A percentile compares a stretch with the other conserved stretches of the same genome.
phyloP scores from a whole-genome alignment of 2,113 vertebrate species.

The Pseudopodoces humilis region DNA sequence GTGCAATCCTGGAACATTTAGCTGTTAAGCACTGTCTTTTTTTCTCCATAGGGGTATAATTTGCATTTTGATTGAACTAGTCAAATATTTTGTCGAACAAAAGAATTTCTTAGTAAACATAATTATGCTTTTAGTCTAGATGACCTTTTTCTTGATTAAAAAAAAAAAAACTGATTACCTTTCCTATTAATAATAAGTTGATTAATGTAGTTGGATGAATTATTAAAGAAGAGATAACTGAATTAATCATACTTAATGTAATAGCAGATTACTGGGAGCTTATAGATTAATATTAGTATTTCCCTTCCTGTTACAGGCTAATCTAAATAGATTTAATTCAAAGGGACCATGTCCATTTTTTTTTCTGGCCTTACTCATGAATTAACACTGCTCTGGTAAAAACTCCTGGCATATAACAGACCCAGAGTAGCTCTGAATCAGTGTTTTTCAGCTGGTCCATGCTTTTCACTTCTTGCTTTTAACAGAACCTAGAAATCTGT shows the following conservation, averaged over 20 bases:
- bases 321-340: not conserved
- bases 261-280: not conserved
- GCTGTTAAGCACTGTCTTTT: not conserved
- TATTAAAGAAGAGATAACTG: constrained; percentile 23
- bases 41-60: not conserved
- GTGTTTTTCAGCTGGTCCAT: not conserved
- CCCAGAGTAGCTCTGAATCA: not conserved
- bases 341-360: not conserved
- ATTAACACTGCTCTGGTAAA: not conserved
- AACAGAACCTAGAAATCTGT: not conserved
- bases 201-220: constrained; percentile 1
- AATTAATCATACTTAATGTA: constrained; percentile 16
- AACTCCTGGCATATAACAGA: not conserved
- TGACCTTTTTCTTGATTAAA: not conserved
- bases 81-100: not conserved
- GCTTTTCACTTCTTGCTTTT: not conserved
- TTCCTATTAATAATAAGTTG: constrained; percentile 3
- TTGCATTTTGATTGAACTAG: constrained; percentile 53
- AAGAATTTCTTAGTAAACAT: not conserved
- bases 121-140: not conserved
- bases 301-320: not conserved
- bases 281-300: not conserved
- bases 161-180: not conserved
- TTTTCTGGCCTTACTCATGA: not conserved
- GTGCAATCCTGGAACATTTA: not conserved